Percentiles rank a stretch among this genome's conserved stretches.
Conservation (phyloP, 2,888 invertebrate genomes). For the Oligia latruncula region DNA sequence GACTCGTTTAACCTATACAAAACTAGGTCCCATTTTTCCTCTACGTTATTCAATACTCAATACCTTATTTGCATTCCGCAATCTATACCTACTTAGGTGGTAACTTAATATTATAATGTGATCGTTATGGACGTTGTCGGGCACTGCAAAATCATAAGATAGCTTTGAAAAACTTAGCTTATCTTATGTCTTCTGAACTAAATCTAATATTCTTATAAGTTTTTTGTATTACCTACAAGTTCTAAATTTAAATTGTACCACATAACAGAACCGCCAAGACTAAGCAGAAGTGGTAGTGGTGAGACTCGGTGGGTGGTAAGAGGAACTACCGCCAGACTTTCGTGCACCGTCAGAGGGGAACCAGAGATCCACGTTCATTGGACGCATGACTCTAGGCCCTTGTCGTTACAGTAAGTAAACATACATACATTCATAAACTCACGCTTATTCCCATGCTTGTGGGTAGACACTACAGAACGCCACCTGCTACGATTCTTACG, state of each 20-base stretch:
- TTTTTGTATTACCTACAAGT: no score
- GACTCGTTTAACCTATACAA: background rate
- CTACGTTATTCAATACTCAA: no score
- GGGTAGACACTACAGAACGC: background rate
- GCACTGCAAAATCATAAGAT: no score
- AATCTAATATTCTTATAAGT: no score
- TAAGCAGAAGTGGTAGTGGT: conserved; percentile 82
- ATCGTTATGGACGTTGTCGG: no score
- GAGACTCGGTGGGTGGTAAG: conserved; percentile 86
- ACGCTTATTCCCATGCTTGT: background rate
- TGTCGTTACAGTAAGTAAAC: conserved; percentile 84
- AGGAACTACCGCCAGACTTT: conserved; percentile 89
- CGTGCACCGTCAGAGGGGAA: conserved; percentile 91
- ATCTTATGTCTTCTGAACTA: no score
- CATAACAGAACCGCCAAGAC: conserved; percentile 82
- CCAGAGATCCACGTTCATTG: conserved; percentile 91
- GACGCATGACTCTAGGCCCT: conserved; percentile 86
- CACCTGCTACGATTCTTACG: background rate
- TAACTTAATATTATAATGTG: no score
- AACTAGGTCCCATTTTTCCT: background rate
- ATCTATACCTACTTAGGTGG: no score
- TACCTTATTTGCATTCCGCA: no score
- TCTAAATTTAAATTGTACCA: background rate
- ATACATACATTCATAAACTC: background rate
- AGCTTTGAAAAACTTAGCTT: no score